Evolutionary conservation across 2,888 invertebrate species (phyloP).

Genomic region (Girardia tigrina): DNA sequence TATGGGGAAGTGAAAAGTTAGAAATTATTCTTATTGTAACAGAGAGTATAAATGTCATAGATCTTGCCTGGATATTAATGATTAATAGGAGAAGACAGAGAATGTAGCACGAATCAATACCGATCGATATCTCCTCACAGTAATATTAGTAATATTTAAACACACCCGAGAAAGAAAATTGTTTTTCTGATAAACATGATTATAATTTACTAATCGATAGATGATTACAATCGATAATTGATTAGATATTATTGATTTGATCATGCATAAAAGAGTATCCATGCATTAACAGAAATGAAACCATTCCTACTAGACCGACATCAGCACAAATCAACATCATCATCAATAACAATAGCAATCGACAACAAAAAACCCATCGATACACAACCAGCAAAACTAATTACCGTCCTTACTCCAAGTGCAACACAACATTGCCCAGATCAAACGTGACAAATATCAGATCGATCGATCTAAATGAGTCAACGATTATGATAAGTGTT

Average conservation of each 20-base stretch:
- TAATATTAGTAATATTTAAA: no score
- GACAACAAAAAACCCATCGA: constrained; percentile 2
- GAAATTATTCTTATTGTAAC: no score
- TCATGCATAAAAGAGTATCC: neutral
- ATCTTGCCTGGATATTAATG: no score
- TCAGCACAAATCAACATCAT: neutral
- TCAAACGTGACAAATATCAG: neutral
- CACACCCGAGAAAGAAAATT: no score
- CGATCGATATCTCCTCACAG: no score
- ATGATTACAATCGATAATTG: neutral
- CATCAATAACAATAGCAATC: neutral
- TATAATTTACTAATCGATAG: no score
- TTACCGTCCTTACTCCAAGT: constrained; percentile 16
- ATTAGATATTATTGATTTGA: neutral
- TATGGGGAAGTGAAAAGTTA: no score
- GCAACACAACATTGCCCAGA: constrained; percentile 10
- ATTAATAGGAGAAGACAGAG: no score
- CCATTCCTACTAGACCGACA: neutral
- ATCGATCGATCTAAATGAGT: constrained; percentile 23
- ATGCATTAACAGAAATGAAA: constrained; percentile 4
- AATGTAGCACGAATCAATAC: no score
- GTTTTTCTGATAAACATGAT: no score
- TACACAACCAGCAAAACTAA: neutral
- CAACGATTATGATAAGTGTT: neutral
- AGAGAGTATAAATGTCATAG: no score